A percentile compares a stretch with the other conserved stretches of the same genome.
Evolutionary conservation across 2,113 vertebrate genomes (phyloP).

Genomic region (Balaeniceps rex): DNA sequence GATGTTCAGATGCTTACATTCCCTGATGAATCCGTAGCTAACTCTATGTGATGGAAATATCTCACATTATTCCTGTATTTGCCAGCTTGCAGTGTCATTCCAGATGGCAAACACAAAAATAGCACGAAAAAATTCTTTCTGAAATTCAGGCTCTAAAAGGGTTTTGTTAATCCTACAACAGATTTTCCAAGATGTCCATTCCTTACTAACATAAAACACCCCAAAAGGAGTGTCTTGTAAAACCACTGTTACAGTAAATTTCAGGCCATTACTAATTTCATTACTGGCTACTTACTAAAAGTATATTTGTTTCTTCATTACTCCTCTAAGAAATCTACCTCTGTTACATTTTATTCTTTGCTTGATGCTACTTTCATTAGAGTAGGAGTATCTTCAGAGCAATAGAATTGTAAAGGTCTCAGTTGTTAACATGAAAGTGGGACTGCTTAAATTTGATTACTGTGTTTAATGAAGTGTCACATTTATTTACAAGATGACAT

Average conservation of each 20-base stretch:
- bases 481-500: constrained; percentile 77
- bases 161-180: constrained; percentile 16
- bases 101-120: constrained; percentile 73
- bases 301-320: constrained; percentile 14
- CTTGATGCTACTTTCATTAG: background rate
- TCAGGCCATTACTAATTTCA: constrained; percentile 10
- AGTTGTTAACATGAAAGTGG: constrained; percentile 67
- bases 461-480: constrained; percentile 80
- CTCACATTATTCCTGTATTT: constrained; percentile 46
- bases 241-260: constrained; percentile 14
- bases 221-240: background rate
- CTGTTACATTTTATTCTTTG: constrained; percentile 10
- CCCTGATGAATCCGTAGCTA: constrained; percentile 30
- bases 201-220: background rate
- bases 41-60: constrained; percentile 42
- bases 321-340: background rate
- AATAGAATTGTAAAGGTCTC: constrained; percentile 50
- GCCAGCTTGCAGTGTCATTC: constrained; percentile 67
- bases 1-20: constrained; percentile 33
- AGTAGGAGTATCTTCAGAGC: constrained; percentile 57
- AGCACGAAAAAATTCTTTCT: constrained; percentile 47
- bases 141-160: constrained; percentile 36
- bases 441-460: constrained; percentile 75
- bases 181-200: background rate
- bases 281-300: background rate